Evolutionary conservation across 1,140 invertebrate species (phyloP).

Genomic region (Papilio polytes): DNA sequence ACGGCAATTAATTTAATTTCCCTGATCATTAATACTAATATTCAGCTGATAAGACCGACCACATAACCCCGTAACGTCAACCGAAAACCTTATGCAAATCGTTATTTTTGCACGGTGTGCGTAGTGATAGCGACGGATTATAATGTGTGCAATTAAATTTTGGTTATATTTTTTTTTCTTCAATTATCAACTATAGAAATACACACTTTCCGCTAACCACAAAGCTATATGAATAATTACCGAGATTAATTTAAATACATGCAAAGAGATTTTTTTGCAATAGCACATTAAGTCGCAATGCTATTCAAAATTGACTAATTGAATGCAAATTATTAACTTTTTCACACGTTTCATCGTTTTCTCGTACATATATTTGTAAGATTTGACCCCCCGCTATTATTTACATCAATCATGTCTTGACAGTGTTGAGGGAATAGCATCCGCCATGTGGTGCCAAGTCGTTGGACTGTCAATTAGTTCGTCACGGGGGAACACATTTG

Average conservation of each 20-base stretch:
- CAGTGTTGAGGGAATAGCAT: background rate
- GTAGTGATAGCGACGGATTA: conserved; percentile 9
- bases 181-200: background rate
- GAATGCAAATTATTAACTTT: conserved; percentile 11
- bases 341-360: conserved; percentile 18
- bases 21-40: background rate
- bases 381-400: conserved; percentile 23
- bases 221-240: background rate
- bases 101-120: conserved; percentile 10
- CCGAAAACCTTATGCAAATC: background rate
- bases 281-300: background rate
- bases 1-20: conserved; percentile 1
- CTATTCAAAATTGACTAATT: conserved; percentile 13
- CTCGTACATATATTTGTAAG: conserved; percentile 9
- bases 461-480: conserved; percentile 17
- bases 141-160: background rate
- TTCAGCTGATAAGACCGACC: background rate
- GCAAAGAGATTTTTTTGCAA: background rate
- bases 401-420: conserved; percentile 20
- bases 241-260: conserved; percentile 7
- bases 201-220: background rate
- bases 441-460: conserved; percentile 22
- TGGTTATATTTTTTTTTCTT: background rate
- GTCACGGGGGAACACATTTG: conserved; percentile 25
- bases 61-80: conserved; percentile 3